phyloP scores from a whole-genome alignment of 1,140 invertebrate genomes.

The Hirudo medicinalis region DNA sequence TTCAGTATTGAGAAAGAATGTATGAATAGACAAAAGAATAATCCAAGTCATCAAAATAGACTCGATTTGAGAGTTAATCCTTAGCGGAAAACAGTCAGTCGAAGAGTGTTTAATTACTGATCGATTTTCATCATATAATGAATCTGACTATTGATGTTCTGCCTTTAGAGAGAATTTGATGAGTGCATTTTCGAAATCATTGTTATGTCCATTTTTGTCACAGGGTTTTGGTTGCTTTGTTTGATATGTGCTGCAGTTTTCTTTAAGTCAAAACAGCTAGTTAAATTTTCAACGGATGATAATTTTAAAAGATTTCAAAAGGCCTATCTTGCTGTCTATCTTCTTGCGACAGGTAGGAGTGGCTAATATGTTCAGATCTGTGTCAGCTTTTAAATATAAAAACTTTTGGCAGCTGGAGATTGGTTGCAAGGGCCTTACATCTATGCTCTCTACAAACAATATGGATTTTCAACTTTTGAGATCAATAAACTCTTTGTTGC shows the following conservation, averaged over 20 bases:
- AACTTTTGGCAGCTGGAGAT: conserved; percentile 47
- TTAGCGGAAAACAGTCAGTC: too few species aligned
- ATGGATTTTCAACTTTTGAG: conserved; percentile 49
- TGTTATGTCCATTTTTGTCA: conserved; percentile 35
- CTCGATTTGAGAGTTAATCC: too few species aligned
- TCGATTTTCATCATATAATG: too few species aligned
- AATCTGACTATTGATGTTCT: too few species aligned
- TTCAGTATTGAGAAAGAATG: too few species aligned
- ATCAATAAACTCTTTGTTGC: conserved; percentile 56
- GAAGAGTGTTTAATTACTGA: too few species aligned
- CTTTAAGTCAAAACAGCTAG: conserved; percentile 31
- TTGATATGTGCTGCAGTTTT: conserved; percentile 33
- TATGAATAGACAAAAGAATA: too few species aligned
- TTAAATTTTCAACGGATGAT: conserved; percentile 29
- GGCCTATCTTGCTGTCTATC: conserved; percentile 50
- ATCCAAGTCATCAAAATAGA: too few species aligned
- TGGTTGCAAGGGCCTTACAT: conserved; percentile 64
- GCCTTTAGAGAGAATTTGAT: too few species aligned
- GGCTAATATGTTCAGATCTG: neutral
- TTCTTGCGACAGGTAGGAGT: conserved; percentile 45
- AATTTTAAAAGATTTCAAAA: conserved; percentile 48
- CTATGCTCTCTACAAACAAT: conserved; percentile 55
- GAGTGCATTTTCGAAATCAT: too few species aligned
- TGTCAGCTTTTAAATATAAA: neutral
- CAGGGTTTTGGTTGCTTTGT: conserved; percentile 32